Evolutionary conservation across 2,113 vertebrate species (phyloP).

Genomic region (Pseudopipra pipra): DNA sequence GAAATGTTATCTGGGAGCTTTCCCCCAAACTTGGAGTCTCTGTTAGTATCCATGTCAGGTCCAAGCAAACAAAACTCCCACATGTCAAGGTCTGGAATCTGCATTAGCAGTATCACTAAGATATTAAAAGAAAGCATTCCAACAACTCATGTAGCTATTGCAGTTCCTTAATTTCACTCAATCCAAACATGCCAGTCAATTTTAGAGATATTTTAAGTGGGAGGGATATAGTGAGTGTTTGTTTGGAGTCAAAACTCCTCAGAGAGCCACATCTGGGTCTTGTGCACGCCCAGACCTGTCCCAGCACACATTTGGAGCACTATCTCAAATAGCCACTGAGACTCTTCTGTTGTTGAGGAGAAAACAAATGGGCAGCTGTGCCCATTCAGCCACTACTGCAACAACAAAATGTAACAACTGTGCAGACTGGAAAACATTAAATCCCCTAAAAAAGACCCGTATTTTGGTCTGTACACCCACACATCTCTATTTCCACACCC

Average conservation of each 20-base stretch:
- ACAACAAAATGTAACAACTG: background rate
- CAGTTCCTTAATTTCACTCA: background rate
- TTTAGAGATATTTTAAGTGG: background rate
- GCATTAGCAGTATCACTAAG: background rate
- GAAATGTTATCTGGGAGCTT: constrained; percentile 1
- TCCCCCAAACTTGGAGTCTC: background rate
- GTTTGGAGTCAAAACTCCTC: background rate
- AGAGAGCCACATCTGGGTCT: background rate
- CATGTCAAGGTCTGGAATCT: background rate
- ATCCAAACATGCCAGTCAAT: constrained; percentile 8
- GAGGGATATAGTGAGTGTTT: background rate
- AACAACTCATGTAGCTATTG: background rate
- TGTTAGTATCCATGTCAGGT: background rate
- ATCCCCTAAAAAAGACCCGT: background rate
- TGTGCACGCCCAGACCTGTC: background rate
- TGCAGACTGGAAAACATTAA: background rate
- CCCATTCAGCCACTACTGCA: background rate
- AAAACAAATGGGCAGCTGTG: background rate
- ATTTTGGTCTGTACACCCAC: background rate
- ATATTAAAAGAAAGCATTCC: constrained; percentile 40
- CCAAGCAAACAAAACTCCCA: constrained; percentile 42
- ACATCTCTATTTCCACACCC: background rate
- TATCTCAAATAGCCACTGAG: background rate
- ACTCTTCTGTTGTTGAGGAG: background rate
- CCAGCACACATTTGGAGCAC: background rate